phyloP scores from a whole-genome alignment of 2,113 vertebrate genomes.

The Xenus cinereus region DNA sequence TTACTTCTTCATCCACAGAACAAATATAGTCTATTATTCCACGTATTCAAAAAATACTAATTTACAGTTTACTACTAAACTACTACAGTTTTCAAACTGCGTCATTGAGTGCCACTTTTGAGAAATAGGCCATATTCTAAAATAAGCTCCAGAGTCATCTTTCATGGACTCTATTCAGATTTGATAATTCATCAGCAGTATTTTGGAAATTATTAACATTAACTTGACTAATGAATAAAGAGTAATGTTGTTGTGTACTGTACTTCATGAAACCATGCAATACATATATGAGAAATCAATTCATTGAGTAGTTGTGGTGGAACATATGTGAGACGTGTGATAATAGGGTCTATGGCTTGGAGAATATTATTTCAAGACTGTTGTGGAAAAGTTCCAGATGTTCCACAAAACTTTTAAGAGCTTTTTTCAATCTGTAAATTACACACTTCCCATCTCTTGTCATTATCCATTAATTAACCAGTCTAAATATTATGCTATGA shows the following conservation, averaged over 20 bases:
- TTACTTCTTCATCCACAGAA: background rate
- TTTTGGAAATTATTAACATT: background rate
- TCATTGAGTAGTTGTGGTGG: background rate
- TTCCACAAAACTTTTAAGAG: slow-evolving; percentile 37
- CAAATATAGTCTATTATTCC: background rate
- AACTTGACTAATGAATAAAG: background rate
- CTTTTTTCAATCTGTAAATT: slow-evolving; percentile 40
- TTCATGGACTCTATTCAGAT: background rate
- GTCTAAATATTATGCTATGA: background rate
- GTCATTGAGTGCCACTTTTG: background rate
- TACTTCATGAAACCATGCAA: background rate
- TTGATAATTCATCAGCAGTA: background rate
- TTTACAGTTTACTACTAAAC: background rate
- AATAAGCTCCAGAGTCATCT: background rate
- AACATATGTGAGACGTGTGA: background rate
- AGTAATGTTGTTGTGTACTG: background rate
- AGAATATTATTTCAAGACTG: background rate
- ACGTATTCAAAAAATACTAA: background rate
- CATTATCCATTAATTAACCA: background rate
- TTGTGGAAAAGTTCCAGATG: slow-evolving; percentile 48
- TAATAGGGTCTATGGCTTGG: background rate
- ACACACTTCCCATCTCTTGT: background rate
- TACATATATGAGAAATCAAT: background rate
- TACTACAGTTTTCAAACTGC: background rate
- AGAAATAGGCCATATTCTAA: background rate